phyloP scores from a whole-genome alignment of 2,113 vertebrate species.

The Felis chaus region DNA sequence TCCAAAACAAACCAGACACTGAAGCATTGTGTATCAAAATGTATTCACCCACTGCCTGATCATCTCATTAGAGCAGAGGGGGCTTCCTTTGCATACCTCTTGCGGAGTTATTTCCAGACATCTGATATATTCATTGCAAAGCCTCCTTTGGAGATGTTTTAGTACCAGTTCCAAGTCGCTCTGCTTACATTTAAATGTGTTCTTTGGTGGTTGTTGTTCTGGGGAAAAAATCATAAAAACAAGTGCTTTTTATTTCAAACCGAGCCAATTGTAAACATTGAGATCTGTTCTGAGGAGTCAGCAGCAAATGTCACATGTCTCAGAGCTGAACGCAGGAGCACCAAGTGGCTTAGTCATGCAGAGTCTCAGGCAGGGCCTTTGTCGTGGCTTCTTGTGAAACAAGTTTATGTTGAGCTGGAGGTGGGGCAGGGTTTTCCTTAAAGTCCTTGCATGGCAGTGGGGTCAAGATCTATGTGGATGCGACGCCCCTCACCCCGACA shows the following conservation, averaged over 20 bases:
- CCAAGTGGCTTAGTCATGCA: neutral
- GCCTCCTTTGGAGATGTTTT: conserved; percentile 73
- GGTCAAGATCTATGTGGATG: neutral
- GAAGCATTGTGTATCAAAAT: conserved; percentile 85
- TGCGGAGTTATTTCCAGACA: conserved; percentile 75
- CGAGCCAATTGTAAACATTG: conserved; percentile 51
- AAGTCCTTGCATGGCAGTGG: neutral
- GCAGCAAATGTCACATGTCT: conserved; percentile 26
- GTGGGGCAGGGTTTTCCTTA: conserved; percentile 16
- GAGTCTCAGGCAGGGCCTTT: conserved; percentile 54
- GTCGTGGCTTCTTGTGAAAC: conserved; percentile 14
- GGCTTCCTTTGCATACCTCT: conserved; percentile 69
- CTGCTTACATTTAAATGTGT: conserved; percentile 48
- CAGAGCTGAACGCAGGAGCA: conserved; percentile 31
- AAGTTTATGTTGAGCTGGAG: conserved; percentile 6
- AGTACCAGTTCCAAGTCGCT: conserved; percentile 69
- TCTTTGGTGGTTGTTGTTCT: neutral
- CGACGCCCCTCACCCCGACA: fast-evolving
- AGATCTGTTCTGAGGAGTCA: conserved; percentile 51
- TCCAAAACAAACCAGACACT: conserved; percentile 88
- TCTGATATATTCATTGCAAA: conserved; percentile 77
- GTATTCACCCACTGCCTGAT: conserved; percentile 84
- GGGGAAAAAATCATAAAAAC: conserved; percentile 48
- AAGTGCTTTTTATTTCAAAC: conserved; percentile 72
- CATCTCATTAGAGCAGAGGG: conserved; percentile 77